These are phyloP conservation scores for Eremophila alpestris DNA, from an alignment of 2,797 vertebrate species.

Conservation along the genomic window DNA sequence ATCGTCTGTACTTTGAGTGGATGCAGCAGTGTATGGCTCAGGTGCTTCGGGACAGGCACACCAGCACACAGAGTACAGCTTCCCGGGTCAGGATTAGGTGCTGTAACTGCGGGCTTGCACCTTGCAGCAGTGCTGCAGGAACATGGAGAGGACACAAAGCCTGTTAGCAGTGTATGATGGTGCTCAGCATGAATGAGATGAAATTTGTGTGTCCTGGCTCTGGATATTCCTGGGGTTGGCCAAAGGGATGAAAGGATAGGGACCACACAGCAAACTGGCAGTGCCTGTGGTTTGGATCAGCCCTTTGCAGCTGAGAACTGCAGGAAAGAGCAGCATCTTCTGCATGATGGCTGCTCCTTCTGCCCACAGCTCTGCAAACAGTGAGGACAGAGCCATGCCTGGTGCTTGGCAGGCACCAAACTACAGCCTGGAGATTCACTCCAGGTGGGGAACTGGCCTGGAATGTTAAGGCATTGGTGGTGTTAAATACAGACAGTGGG, in stretches of 20 bases:
- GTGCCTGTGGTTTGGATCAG: neutral
- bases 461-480: neutral
- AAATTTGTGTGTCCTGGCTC: neutral
- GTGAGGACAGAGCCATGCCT: neutral
- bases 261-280: neutral
- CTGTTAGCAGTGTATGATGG: neutral
- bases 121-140: neutral
- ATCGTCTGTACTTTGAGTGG: neutral
- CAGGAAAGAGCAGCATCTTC: fast-evolving
- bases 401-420: neutral
- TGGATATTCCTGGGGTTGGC: neutral
- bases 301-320: neutral
- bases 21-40: fast-evolving
- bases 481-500: neutral
- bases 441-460: neutral
- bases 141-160: neutral
- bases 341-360: neutral
- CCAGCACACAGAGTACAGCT: neutral
- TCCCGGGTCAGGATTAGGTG: neutral
- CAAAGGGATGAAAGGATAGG: neutral
- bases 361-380: neutral
- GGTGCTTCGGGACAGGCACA: neutral
- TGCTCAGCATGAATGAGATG: neutral
- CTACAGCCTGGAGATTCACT: neutral
- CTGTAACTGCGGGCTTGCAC: neutral